Evolutionary conservation across 2,113 vertebrate genomes (phyloP), one percentile per base, ranked within the genome.

Genomic region (Mus pahari): DNA sequence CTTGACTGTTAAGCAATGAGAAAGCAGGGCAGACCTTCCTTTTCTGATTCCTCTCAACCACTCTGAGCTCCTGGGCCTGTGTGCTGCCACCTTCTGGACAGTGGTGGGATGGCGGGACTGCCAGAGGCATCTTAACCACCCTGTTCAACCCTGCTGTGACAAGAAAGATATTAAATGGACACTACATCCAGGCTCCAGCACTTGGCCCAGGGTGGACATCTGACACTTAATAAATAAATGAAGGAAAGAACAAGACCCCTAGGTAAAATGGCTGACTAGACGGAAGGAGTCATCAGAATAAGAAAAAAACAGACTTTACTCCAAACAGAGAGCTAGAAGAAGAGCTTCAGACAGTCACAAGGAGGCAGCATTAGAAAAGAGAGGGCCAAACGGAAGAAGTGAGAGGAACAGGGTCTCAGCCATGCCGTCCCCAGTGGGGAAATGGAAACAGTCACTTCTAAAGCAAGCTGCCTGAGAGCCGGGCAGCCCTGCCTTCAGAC

Each of bases 61-160:
- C 39, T 36, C 36, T 1, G 26, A n/a, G 58, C 10, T 1, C 12
- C 24, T 64, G 31, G 14, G n/a, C 8, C 62, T 48, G 24, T 94
- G n/a, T 86, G 64, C 66, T 79, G 77, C 82, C 96, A 53, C 82
- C 90, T 89, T 12, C 60, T 64, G 79, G 87, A 28, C 36, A 20
- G 48, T 7, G 42, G 53, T 86, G 90, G 62, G 13, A 60, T 71
- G 62, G 39, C 89, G 33, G 53, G 28, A 16, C 78, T 31, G 50
- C 62, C 2, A 4, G 22, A 20, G 0, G 8, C 42, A 12, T 45
- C 68, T 31, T 50, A 7, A 5, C 11, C 3, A 24, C 55, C 17
- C 24, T 0, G 13, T 50, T 83, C 36, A 3, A 81, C 74, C 17
- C 31, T 9, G 5, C 87, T 39, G 13, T 45, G 73, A 66, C 26